Evolutionary conservation across 1,140 invertebrate genomes (phyloP).

Genomic region (Metaphire vulgaris): DNA sequence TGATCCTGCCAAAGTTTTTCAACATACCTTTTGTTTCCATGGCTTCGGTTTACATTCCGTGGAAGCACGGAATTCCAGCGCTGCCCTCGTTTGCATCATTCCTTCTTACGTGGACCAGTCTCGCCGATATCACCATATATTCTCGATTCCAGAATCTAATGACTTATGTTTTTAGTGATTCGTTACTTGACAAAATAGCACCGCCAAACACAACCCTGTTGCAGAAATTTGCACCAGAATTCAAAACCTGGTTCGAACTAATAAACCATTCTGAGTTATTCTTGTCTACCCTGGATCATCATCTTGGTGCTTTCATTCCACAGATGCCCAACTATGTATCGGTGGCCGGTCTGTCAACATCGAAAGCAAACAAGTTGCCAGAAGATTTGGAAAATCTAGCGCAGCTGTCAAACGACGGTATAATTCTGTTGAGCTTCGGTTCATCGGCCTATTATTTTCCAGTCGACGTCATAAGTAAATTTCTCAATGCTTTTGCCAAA

Average conservation of each 20-base stretch:
- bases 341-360: constrained; percentile 1
- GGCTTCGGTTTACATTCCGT: not conserved
- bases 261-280: constrained; percentile 3
- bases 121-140: not conserved
- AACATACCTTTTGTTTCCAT: not conserved
- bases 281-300: not conserved
- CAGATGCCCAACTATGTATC: constrained; percentile 16
- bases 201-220: not conserved
- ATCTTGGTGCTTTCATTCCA: constrained; percentile 6
- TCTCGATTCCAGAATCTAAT: not conserved
- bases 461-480: constrained; percentile 33
- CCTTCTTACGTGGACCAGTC: not conserved
- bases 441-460: constrained; percentile 17
- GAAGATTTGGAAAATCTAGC: constrained; percentile 3
- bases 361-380: constrained; percentile 4
- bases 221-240: not conserved
- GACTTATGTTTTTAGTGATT: not conserved
- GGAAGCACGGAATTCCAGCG: not conserved
- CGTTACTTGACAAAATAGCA: not conserved
- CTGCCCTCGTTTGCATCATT: constrained; percentile 1
- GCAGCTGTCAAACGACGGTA: not conserved
- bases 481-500: constrained; percentile 52
- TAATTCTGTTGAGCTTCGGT: constrained; percentile 24
- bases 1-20: constrained; percentile 10
- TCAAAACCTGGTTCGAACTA: constrained; percentile 5